Percentiles rank a stretch among this genome's conserved stretches.
Conservation (phyloP, 2,113 vertebrate genomes). For the Gasterosteus nipponicus region DNA sequence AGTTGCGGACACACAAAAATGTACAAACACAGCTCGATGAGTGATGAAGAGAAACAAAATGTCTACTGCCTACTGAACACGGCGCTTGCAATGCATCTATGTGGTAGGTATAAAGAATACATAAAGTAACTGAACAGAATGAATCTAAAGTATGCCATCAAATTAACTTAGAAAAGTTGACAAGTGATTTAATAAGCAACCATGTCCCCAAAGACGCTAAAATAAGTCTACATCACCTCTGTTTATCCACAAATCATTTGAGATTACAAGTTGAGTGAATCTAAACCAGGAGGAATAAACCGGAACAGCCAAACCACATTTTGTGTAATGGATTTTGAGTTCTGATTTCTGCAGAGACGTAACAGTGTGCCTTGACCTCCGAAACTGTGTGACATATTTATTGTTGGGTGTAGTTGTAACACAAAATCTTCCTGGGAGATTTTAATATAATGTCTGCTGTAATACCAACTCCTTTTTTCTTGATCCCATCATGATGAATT, state of each 20-base stretch:
- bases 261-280: slow-evolving; percentile 43
- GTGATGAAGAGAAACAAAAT: slow-evolving; percentile 12
- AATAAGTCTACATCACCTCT: slow-evolving; percentile 23
- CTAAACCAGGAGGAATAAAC: slow-evolving; percentile 17
- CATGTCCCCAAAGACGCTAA: slow-evolving; percentile 40
- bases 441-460: neutral
- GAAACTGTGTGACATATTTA: neutral
- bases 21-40: slow-evolving; percentile 24
- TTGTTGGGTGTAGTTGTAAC: slow-evolving; percentile 4
- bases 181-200: slow-evolving; percentile 45
- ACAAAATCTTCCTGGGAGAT: slow-evolving; percentile 9
- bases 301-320: neutral
- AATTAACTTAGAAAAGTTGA: slow-evolving; percentile 3
- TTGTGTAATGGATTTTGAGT: slow-evolving; percentile 11
- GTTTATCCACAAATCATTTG: slow-evolving; percentile 51
- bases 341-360: slow-evolving; percentile 26
- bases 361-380: slow-evolving; percentile 53
- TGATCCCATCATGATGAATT: neutral
- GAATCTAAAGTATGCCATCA: slow-evolving; percentile 24
- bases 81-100: slow-evolving; percentile 4
- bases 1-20: slow-evolving; percentile 36
- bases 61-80: slow-evolving; percentile 11
- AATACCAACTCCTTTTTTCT: slow-evolving; percentile 9
- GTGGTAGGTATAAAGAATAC: slow-evolving; percentile 25
- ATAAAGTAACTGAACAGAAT: slow-evolving; percentile 18